phyloP scores from a whole-genome alignment of 92 coral and sea anemone species.

The Epizoanthus stellaris region DNA sequence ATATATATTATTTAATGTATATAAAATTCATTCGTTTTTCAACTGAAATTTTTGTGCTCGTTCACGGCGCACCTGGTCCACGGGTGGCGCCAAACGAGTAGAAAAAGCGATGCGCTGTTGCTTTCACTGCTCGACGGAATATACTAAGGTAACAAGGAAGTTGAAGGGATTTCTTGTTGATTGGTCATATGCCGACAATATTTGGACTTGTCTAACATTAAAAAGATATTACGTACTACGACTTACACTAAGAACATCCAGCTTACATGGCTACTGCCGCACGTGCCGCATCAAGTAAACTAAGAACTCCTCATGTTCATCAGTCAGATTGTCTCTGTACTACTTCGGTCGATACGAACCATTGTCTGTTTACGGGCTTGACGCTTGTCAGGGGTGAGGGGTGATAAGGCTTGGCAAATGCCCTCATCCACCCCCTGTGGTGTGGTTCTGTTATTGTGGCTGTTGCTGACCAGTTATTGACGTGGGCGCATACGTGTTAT shows the following conservation, averaged over 20 bases:
- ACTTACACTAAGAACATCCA: conserved; percentile 21
- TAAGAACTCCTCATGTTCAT: conserved; percentile 28
- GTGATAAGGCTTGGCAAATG: conserved; percentile 8
- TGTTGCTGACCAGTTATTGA: conserved; percentile 14
- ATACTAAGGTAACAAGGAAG: background rate
- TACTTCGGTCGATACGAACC: conserved; percentile 14
- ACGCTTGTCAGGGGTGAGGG: conserved; percentile 25
- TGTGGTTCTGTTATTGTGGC: background rate
- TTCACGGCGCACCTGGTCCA: conserved; percentile 15
- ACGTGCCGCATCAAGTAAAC: conserved; percentile 46
- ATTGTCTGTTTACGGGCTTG: conserved; percentile 35
- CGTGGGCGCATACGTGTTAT: conserved; percentile 29
- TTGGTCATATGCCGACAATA: conserved; percentile 32
- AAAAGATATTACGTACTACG: conserved; percentile 30
- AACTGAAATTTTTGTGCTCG: conserved; percentile 28
- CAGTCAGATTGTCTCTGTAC: conserved; percentile 11
- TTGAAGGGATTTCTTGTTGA: conserved; percentile 4
- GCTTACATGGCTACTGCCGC: conserved; percentile 25
- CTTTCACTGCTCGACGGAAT: too few relatives aligned
- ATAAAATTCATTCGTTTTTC: conserved; percentile 53
- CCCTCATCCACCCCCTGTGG: conserved; percentile 14
- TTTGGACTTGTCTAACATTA: conserved; percentile 21
- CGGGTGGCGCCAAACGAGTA: conserved; percentile 33
- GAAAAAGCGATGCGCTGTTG: background rate
- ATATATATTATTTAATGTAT: conserved; percentile 59